Base-by-base conservation (phyloP, 2,888 invertebrate species). In the Zhuqinia jingwanae region DNA sequence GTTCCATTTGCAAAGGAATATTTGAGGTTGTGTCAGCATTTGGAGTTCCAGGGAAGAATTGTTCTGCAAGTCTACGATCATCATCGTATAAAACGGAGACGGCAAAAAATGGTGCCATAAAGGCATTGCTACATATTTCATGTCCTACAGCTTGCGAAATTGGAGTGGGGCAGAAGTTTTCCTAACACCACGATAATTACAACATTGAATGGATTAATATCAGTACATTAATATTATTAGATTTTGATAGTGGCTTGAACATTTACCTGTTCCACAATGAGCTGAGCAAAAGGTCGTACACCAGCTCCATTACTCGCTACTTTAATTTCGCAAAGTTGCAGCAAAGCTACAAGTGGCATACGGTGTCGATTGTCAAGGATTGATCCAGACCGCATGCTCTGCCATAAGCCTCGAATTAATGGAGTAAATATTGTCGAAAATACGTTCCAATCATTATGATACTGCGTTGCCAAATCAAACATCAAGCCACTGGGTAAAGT, bases 41-140 rank as follows among this genome's bases (percentile, higher is more conserved):
- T 0, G 93, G 93, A 87, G 94, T 95, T 0, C 94, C 94, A 47
- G 93, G 93, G 92, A 95, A 94, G 91, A 94, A 95, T 88, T 94
- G 95, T 91, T 97, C 96, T 0, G 96, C 97, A n/a, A 97, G 95
- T 90, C 96, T 95, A 0, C 96, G 96, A 92, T 97, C 96, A 92
- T 98, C 98, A 92, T 99, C 98, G 50, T 97, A 97, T 92, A 98
- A 97, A 1, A 98, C 95, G 0, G 98, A 98, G 0, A 98, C 95
- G 11, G 96, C 95, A 89, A 99, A 94, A 93, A 99, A 98, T 0
- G 98, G 97, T 17, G 98, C 98, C 8, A 99, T 94, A 92, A 95
- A 97, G 83, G 97, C 96, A 68, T 96, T 95, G 77, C 95, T 94
- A 0, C 96, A 95, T 84, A 98, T 94, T 93, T 99, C 99, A 58